Percentiles rank a stretch among this genome's conserved stretches.
Conservation (phyloP, 2,797 vertebrate species). For the Fistularia tabacaria region DNA sequence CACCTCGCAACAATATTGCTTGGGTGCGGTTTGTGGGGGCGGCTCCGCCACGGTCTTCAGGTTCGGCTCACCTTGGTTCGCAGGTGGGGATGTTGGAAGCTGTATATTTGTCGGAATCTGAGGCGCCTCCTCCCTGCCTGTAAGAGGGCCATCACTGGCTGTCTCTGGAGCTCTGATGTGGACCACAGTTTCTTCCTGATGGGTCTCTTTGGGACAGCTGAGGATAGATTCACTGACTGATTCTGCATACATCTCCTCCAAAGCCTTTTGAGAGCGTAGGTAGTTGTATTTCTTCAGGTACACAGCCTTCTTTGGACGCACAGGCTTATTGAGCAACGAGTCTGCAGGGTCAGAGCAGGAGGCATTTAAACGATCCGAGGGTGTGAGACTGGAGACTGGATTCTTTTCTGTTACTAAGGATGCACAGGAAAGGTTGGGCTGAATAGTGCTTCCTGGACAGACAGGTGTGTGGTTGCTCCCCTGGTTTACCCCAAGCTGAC, state of each 20-base stretch:
- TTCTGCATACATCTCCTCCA: conserved; percentile 72
- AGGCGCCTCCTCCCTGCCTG: conserved; percentile 29
- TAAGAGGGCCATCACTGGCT: conserved; percentile 23
- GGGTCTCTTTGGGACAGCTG: conserved; percentile 54
- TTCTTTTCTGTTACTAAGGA: conserved; percentile 54
- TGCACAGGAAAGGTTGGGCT: conserved; percentile 52
- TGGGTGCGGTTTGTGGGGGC: conserved; percentile 70
- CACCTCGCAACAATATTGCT: conserved; percentile 85
- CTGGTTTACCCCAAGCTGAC: conserved; percentile 57
- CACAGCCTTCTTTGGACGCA: conserved; percentile 86
- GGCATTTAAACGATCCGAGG: conserved; percentile 66
- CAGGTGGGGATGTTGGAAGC: conserved; percentile 38
- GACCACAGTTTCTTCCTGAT: conserved; percentile 40
- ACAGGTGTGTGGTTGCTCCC: conserved; percentile 39
- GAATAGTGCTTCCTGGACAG: conserved; percentile 57
- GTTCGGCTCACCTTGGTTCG: conserved; percentile 44
- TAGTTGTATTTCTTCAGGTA: conserved; percentile 95
- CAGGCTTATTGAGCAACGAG: conserved; percentile 63
- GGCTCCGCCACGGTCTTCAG: conserved; percentile 25
- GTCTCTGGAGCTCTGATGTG: conserved; percentile 40
- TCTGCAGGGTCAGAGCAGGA: conserved; percentile 49
- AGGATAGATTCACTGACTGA: conserved; percentile 54
- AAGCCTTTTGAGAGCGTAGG: conserved; percentile 81
- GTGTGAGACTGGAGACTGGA: conserved; percentile 67
- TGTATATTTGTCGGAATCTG: conserved; percentile 31